A percentile compares a stretch with the other conserved stretches of the same genome.
These are phyloP conservation scores for Margarornis squamiger DNA, from an alignment of 2,797 vertebrate species.

Conservation along the genomic window DNA sequence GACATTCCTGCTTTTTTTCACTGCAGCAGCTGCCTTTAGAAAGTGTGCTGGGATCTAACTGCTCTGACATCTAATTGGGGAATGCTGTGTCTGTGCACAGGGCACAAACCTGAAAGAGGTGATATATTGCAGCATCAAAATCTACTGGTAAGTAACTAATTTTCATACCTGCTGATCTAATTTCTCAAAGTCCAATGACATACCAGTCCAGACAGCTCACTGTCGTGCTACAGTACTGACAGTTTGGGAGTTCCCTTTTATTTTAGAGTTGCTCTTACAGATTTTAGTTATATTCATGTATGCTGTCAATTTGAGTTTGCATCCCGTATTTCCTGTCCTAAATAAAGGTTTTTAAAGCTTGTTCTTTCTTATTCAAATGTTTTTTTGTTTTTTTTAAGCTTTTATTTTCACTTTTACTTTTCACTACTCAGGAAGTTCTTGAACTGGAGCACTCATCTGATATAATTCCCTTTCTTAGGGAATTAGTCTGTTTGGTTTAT, in stretches of 20 bases:
- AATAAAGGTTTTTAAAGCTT: constrained; percentile 36
- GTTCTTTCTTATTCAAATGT: constrained; percentile 40
- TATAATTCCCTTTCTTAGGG: constrained; percentile 64
- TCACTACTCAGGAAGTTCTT: constrained; percentile 63
- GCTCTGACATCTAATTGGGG: background rate
- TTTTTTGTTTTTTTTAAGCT: constrained; percentile 39
- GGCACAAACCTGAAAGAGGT: background rate
- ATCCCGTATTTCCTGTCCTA: constrained; percentile 44
- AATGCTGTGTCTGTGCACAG: background rate
- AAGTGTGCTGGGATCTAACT: background rate
- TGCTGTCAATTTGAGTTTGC: constrained; percentile 55
- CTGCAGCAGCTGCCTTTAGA: constrained; percentile 3
- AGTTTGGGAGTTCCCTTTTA: background rate
- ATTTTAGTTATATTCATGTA: constrained; percentile 45
- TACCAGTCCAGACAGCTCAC: constrained; percentile 50
- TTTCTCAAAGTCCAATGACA: constrained; percentile 63
- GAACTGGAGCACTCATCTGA: constrained; percentile 62
- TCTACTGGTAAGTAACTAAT: constrained; percentile 10
- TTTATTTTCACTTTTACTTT: constrained; percentile 64
- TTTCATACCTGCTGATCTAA: constrained; percentile 57
- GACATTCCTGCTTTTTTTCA: background rate
- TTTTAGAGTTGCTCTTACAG: constrained; percentile 25
- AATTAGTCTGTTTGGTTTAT: constrained; percentile 69
- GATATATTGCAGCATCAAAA: background rate
- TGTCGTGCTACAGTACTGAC: background rate